These are phyloP conservation scores for Nebria salina DNA, from an alignment of 2,888 invertebrate species.

Conservation along the genomic window DNA sequence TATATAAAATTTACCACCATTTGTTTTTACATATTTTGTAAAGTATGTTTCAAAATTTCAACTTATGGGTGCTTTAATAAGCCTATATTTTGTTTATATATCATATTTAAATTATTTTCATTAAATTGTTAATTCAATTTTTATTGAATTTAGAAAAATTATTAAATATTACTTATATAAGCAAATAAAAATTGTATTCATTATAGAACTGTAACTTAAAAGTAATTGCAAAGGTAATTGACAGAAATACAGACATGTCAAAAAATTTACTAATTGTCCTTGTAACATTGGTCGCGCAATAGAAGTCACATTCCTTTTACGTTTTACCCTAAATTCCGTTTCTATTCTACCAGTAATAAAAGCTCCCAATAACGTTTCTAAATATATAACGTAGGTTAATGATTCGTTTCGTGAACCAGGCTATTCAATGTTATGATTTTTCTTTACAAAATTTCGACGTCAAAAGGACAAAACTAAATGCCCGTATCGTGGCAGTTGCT, in stretches of 20 bases:
- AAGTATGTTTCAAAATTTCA: too few relatives aligned
- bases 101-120: too few relatives aligned
- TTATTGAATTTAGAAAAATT: too few relatives aligned
- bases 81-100: too few relatives aligned
- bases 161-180: too few relatives aligned
- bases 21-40: not conserved
- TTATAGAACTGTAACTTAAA: too few relatives aligned
- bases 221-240: too few relatives aligned
- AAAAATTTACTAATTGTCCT: too few relatives aligned
- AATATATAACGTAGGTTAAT: not conserved
- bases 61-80: too few relatives aligned
- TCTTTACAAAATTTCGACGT: not conserved
- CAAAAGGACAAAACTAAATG: constrained; percentile 19
- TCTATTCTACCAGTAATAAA: not conserved
- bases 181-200: too few relatives aligned
- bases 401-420: not conserved
- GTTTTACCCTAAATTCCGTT: not conserved
- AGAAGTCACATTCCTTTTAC: not conserved
- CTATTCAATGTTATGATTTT: constrained; percentile 12
- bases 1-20: not conserved
- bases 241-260: too few relatives aligned
- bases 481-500: constrained; percentile 2
- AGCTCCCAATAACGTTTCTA: not conserved
- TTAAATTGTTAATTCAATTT: too few relatives aligned
- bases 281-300: not conserved